Conservation (phyloP, 2,797 vertebrate species). For the Poeciliopsis turneri region DNA sequence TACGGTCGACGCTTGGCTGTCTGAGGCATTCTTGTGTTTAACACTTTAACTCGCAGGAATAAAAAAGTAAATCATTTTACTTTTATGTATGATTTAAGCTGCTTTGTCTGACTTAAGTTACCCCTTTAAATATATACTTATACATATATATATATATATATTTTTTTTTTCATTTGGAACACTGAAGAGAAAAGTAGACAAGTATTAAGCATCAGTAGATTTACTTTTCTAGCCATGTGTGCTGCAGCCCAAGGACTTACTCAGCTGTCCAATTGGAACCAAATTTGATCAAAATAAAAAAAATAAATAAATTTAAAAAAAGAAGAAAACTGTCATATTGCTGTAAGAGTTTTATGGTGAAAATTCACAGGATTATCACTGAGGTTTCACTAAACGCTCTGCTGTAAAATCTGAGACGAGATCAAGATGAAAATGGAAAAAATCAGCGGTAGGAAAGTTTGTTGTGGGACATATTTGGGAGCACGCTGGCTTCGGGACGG, state of each 20-base stretch:
- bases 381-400: conserved; percentile 26
- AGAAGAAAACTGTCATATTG: background rate
- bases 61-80: conserved; percentile 20
- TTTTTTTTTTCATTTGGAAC: background rate
- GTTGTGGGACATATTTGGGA: conserved; percentile 45
- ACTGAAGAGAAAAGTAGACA: conserved; percentile 6
- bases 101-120: conserved; percentile 5
- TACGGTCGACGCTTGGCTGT: conserved; percentile 25
- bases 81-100: conserved; percentile 7
- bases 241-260: background rate
- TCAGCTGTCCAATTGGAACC: background rate
- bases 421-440: conserved; percentile 58
- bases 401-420: conserved; percentile 37
- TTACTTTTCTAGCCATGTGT: background rate
- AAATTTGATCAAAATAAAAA: background rate
- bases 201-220: background rate
- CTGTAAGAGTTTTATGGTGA: conserved; percentile 5
- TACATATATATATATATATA: background rate
- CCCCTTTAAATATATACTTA: background rate
- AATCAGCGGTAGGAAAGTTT: conserved; percentile 53
- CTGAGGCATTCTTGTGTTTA: conserved; percentile 3
- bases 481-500: conserved; percentile 49
- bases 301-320: background rate
- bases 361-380: conserved; percentile 20
- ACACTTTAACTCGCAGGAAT: conserved; percentile 13